Base-by-base conservation (phyloP, 1,140 invertebrate genomes). In the Sarcophaga bullata region DNA sequence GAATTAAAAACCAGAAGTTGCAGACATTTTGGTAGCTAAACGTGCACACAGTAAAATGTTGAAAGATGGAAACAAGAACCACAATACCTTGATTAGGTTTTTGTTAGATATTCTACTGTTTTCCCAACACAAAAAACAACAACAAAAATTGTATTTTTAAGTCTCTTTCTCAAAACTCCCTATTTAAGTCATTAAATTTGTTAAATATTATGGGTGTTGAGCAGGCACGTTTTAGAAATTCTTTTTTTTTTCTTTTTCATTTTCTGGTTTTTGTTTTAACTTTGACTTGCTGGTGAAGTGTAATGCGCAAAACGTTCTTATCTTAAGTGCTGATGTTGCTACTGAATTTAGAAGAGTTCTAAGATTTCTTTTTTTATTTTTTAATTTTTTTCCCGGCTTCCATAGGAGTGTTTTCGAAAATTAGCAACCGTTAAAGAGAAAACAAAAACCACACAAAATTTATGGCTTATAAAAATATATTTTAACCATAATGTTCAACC, bases 101-200 rank as follows among this genome's bases (percentile, higher is more conserved):
- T 58, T 15, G 13, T 58, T 15, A 58, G 5, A 58, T 11, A 11
- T 58, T 58, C n/a, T 58, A 58, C 52, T 58, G 52, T 58, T 58
- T 58, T 58, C 52, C 13, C 5, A 58, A 15, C n/a, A 37, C 5
- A 58, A 15, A 4, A 37, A 37, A 37, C 25, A 37, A 4, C 25
- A 37, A 37, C 25, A 37, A 37, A 37, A 37, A 37, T 68, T 68
- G 58, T 19, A 6, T 6, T 52, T 52, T 13, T 37, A 37, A 37
- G 50, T 52, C 8, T 52, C 13, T 52, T 52, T 9, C 50, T 52
- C 8, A 19, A 19, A 19, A 68, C 58, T 68, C 58, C 58, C 58
- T 68, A 68, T 68, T 68, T 68, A 68, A 68, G 58, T 68, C 58
- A 68, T 68, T 68, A 68, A 68, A 68, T 68, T 37, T 68, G 58